These are phyloP conservation scores for Mormoops blainvillei DNA, from an alignment of 2,113 vertebrate genomes.

Conservation along the genomic window DNA sequence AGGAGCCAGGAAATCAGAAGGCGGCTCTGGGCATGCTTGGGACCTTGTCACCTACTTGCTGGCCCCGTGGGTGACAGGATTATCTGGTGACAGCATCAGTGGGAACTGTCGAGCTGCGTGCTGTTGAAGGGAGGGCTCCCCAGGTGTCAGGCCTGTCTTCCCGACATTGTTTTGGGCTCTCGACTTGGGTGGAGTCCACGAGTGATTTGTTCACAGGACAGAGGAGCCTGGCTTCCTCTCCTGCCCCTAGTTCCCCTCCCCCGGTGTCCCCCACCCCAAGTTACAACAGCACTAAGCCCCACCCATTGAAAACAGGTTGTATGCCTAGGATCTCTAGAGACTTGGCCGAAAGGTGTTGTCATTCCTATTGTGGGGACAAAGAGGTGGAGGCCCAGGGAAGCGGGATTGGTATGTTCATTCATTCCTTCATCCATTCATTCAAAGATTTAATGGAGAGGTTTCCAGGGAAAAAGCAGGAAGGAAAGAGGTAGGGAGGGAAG, in stretches of 20 bases:
- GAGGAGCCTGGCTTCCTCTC: background rate
- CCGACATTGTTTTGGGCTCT: background rate
- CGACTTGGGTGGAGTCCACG: background rate
- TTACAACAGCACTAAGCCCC: background rate
- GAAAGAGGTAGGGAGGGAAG: background rate
- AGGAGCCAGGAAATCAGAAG: background rate
- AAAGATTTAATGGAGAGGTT: background rate
- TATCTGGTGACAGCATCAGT: background rate
- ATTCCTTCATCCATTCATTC: background rate
- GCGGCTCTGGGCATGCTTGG: background rate
- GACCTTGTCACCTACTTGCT: background rate
- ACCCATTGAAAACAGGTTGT: background rate
- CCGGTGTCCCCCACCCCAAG: background rate
- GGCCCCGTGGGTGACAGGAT: background rate
- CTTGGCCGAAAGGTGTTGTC: fast-evolving
- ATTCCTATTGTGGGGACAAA: background rate
- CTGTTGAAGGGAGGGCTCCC: background rate
- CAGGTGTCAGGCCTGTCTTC: background rate
- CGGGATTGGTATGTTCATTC: background rate
- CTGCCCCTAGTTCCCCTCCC: background rate
- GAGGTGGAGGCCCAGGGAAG: background rate
- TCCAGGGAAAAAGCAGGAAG: background rate
- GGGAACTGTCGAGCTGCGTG: background rate
- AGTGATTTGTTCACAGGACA: background rate
- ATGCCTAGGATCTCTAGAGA: background rate